Base-by-base conservation (phyloP, 1,140 invertebrate species). In the Macrobrachium rosenbergii region DNA sequence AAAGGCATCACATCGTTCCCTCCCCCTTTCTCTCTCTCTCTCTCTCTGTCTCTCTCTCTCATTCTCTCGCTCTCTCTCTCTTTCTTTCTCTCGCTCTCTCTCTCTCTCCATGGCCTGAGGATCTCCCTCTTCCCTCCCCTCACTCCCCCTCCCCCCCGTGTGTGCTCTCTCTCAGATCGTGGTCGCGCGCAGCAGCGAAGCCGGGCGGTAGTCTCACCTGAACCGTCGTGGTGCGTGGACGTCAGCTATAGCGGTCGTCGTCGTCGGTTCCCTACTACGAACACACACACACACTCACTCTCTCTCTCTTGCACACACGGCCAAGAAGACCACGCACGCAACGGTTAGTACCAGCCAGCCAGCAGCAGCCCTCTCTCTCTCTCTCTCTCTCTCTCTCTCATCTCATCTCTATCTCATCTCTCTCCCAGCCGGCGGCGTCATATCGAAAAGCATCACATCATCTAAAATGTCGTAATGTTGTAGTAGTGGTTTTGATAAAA, bases 181-280 rank as follows among this genome's bases (percentile, higher is more conserved):
- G 79, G 79, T 67, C 62, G 79, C 79, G 79, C 79, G 79, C 79
- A 81, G 43, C 79, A 81, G 79, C 59, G 58, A 63, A 81, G 79
- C 79, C 79, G 79, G 79, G 79, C 79, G 79, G 79, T 63, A 81
- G 79, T 81, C 79, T 81, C 79, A 81, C 79, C 79, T 81, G 79
- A 81, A 81, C 79, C 79, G 79, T 81, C 79, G 79, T 81, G 79
- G 79, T 81, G 79, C 64, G 79, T 45, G 79, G 45, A 52, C 52
- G 52, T 28, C 69, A 43, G 23, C 69, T 43, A 23, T 72, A 23
- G 23, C 69, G 23, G 69, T 23, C 69, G 69, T 72, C 69, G 69
- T 23, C 69, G 69, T 72, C 69, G 37, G 69, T 23, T 72, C 69
- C 69, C 23, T 43, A 72, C 23, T 43, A 72, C 69, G 37, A 14